These are phyloP conservation scores for Ectemnius lituratus DNA, from an alignment of 2,888 invertebrate species.

Conservation along the genomic window DNA sequence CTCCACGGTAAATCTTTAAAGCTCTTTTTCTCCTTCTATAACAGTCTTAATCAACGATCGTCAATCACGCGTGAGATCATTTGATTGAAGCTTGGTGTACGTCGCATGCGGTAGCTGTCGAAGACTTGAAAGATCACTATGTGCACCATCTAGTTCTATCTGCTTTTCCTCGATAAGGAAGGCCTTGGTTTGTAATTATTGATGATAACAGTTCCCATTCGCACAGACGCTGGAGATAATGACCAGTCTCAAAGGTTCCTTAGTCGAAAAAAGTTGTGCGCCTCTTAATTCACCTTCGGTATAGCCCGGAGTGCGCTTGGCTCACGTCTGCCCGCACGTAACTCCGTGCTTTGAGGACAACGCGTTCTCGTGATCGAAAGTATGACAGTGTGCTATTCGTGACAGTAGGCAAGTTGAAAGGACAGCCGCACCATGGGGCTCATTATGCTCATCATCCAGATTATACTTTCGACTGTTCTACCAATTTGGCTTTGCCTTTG, in stretches of 20 bases:
- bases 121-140: neutral
- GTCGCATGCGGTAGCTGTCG: neutral
- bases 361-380: neutral
- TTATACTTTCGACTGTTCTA: constrained; percentile 27
- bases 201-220: neutral
- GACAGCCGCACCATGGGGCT: constrained; percentile 27
- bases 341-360: neutral
- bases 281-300: neutral
- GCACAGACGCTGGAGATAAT: neutral
- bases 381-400: neutral
- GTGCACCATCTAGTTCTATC: constrained; percentile 1
- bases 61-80: neutral
- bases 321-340: neutral
- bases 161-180: constrained; percentile 1
- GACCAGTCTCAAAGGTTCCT: neutral
- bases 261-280: neutral
- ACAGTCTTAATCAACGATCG: no score
- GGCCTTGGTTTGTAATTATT: neutral
- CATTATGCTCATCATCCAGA: constrained; percentile 28
- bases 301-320: neutral
- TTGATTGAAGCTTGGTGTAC: neutral
- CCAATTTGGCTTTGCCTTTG: constrained; percentile 37
- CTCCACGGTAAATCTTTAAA: no score
- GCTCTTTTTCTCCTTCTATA: no score
- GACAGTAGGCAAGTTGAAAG: neutral